Percentiles rank a stretch among this genome's conserved stretches.
phyloP scores from a whole-genome alignment of 2,797 vertebrate species.

The Limnodromus scolopaceus region DNA sequence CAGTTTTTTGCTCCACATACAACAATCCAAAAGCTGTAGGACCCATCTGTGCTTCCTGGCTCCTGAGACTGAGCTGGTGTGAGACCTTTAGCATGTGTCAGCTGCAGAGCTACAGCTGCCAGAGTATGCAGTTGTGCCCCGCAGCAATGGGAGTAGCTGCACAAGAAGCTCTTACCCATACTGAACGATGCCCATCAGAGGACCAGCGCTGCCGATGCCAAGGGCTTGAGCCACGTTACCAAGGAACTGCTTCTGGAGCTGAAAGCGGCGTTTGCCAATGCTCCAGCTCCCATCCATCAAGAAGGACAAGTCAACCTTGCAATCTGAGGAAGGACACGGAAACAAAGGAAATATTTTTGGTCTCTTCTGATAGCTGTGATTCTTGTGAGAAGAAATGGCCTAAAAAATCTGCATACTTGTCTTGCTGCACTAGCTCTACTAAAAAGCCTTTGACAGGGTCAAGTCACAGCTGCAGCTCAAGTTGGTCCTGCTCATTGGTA shows the following conservation, averaged over 20 bases:
- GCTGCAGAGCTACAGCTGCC: background rate
- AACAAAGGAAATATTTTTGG: background rate
- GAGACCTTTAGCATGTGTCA: fast-evolving
- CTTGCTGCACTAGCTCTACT: background rate
- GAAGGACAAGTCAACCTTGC: conserved; percentile 93
- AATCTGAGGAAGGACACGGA: conserved; percentile 79
- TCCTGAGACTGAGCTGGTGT: background rate
- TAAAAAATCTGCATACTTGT: background rate
- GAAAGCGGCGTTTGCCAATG: conserved; percentile 94
- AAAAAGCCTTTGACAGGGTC: background rate
- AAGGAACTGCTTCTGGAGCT: conserved; percentile 95
- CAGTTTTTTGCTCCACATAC: background rate
- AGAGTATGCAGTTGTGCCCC: fast-evolving
- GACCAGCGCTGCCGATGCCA: conserved; percentile 86
- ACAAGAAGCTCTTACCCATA: conserved; percentile 85
- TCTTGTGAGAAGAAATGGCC: background rate
- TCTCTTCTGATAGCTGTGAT: background rate
- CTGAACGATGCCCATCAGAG: conserved; percentile 95
- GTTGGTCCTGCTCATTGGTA: background rate
- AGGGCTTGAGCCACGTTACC: conserved; percentile 86
- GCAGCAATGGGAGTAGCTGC: background rate
- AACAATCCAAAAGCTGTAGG: background rate
- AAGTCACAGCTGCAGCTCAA: background rate
- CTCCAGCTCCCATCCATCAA: conserved; percentile 96
- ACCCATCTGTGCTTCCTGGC: background rate